These are phyloP conservation scores for Spialia ferax DNA, from an alignment of 2,888 invertebrate species.

Conservation along the genomic window DNA sequence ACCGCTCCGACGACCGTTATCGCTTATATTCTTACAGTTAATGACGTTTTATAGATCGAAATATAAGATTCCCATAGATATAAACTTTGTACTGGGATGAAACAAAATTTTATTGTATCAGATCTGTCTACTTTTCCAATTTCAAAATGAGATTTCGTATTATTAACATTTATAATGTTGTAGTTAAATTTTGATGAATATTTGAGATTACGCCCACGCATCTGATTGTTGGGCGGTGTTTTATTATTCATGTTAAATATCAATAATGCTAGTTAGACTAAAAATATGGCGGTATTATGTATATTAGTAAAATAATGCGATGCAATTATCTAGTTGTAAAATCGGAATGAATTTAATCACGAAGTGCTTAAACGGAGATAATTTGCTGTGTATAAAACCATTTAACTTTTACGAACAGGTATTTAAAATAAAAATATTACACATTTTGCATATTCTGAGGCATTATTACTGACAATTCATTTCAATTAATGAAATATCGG, in stretches of 20 bases:
- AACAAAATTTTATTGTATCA: slow-evolving; percentile 40
- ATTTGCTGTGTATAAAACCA: not conserved
- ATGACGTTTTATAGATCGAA: slow-evolving; percentile 42
- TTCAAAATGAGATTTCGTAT: slow-evolving; percentile 32
- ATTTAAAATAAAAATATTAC: not conserved
- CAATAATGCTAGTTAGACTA: slow-evolving; percentile 24
- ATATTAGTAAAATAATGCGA: slow-evolving; percentile 16
- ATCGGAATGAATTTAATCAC: slow-evolving; percentile 16
- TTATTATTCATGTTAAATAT: slow-evolving; percentile 31
- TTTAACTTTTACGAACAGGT: not conserved
- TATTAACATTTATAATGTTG: slow-evolving; percentile 37
- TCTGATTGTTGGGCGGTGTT: slow-evolving; percentile 35
- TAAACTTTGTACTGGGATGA: slow-evolving; percentile 34
- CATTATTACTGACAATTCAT: too few species aligned
- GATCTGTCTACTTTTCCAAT: slow-evolving; percentile 39
- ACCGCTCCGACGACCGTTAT: slow-evolving; percentile 37
- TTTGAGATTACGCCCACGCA: slow-evolving; percentile 38
- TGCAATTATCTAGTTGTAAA: slow-evolving; percentile 23
- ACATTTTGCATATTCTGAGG: too few species aligned
- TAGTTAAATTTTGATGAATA: slow-evolving; percentile 39
- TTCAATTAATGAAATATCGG: too few species aligned
- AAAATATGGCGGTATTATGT: slow-evolving; percentile 29
- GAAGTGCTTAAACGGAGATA: not conserved
- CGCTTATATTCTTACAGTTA: slow-evolving; percentile 42
- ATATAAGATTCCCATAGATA: slow-evolving; percentile 36